These are phyloP conservation scores for Rhinopomastus cyanomelas DNA, from an alignment of 2,113 vertebrate species.

Conservation along the genomic window DNA sequence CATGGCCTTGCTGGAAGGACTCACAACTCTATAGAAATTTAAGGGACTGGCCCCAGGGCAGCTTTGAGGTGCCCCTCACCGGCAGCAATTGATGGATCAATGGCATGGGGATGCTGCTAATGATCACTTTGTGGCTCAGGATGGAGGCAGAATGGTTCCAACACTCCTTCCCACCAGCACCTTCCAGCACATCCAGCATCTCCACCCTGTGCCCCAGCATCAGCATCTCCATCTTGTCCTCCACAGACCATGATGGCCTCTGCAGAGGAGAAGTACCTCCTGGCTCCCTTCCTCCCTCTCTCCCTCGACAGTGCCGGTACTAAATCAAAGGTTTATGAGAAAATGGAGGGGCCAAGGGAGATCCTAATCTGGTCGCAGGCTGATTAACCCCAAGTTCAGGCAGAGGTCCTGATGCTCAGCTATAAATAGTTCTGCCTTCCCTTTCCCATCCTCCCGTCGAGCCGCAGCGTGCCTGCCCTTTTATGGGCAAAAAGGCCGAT, in stretches of 20 bases:
- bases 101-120: accelerated
- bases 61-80: neutral
- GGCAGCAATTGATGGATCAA: accelerated
- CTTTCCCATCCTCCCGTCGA: slow-evolving; percentile 71
- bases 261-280: neutral
- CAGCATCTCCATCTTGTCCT: neutral
- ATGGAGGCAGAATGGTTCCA: neutral
- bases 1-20: accelerated
- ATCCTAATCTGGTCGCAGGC: slow-evolving; percentile 71
- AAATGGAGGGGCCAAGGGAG: slow-evolving; percentile 61
- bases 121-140: neutral
- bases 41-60: neutral
- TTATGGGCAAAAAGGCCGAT: slow-evolving; percentile 82
- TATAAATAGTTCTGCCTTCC: slow-evolving; percentile 82
- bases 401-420: slow-evolving; percentile 70
- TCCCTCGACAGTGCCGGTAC: neutral
- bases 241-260: neutral
- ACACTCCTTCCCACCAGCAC: accelerated
- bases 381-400: slow-evolving; percentile 70
- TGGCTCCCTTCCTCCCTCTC: neutral
- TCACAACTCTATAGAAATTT: accelerated
- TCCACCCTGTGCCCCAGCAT: neutral
- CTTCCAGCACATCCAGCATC: neutral
- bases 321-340: slow-evolving; percentile 71
- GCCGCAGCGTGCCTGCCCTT: slow-evolving; percentile 76